These are phyloP conservation scores for Paelopatides confundens DNA, from an alignment of 53 echinoderm and acorn worm species.

Conservation along the genomic window DNA sequence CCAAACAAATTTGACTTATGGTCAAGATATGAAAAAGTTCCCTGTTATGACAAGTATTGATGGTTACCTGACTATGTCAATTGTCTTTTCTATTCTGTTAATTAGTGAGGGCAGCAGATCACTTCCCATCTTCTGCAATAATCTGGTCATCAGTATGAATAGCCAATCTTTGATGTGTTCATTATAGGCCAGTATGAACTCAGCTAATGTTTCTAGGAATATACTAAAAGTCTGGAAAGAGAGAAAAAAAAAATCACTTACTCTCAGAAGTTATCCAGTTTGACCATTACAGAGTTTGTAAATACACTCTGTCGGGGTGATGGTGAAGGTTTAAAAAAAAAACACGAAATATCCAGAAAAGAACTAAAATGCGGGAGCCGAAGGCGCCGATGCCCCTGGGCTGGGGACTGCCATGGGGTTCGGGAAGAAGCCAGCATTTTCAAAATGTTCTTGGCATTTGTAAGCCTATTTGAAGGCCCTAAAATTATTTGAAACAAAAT, in stretches of 20 bases:
- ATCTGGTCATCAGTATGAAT: slow-evolving; percentile 91
- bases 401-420: no score
- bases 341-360: not conserved
- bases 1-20: no score
- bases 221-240: slow-evolving; percentile 83
- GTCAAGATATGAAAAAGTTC: no score
- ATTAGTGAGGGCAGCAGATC: slow-evolving; percentile 89
- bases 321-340: no score
- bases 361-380: no score
- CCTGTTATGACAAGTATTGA: no score
- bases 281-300: not conserved
- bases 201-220: slow-evolving; percentile 87
- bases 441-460: no score
- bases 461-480: no score
- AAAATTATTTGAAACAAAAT: no score
- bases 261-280: not conserved
- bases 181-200: slow-evolving; percentile 87
- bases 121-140: slow-evolving; percentile 91
- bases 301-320: not conserved
- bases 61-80: slow-evolving; percentile 89
- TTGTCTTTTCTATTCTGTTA: slow-evolving; percentile 81
- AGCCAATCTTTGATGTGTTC: slow-evolving; percentile 86
- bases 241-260: not conserved
- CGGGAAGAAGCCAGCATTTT: no score
- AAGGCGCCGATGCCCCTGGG: no score